These are phyloP conservation scores for Hoplostethus mediterraneus DNA, from an alignment of 2,797 vertebrate genomes.

Conservation along the genomic window DNA sequence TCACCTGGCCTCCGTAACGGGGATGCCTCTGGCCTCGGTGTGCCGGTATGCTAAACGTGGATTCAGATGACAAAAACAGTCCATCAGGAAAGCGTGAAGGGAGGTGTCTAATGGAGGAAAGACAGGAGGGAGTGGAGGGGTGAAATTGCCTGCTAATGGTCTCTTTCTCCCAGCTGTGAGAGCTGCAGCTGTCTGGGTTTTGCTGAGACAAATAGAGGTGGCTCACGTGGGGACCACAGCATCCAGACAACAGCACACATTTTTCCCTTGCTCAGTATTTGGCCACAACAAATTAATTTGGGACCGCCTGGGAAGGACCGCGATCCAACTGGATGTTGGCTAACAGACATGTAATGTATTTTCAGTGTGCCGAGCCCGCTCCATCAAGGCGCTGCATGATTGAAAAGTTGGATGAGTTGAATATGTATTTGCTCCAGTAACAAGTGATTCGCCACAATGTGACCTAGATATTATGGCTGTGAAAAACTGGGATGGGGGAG, in stretches of 20 bases:
- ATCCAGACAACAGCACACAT: conserved; percentile 59
- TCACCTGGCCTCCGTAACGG: conserved; percentile 47
- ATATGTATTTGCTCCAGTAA: conserved; percentile 68
- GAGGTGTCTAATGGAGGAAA: conserved; percentile 61
- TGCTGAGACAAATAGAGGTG: conserved; percentile 69
- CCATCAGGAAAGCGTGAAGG: conserved; percentile 53
- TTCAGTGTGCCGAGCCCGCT: conserved; percentile 50
- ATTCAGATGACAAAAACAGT: conserved; percentile 35
- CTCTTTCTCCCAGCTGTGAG: conserved; percentile 68
- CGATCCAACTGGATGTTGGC: conserved; percentile 64
- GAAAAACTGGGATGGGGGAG: conserved; percentile 21
- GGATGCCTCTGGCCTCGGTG: conserved; percentile 5
- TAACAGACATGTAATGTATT: conserved; percentile 66
- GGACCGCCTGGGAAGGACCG: conserved; percentile 51
- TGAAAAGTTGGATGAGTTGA: conserved; percentile 67
- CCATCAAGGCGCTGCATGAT: conserved; percentile 63
- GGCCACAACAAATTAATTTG: conserved; percentile 76
- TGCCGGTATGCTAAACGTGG: conserved; percentile 25
- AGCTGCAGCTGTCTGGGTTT: conserved; percentile 70
- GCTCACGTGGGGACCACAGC: conserved; percentile 54
- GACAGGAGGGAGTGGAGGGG: conserved; percentile 54
- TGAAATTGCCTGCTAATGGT: conserved; percentile 71
- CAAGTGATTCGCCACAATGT: conserved; percentile 58
- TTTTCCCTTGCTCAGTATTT: conserved; percentile 59
- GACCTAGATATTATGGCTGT: conserved; percentile 69